A percentile compares a stretch with the other conserved stretches of the same genome.
phyloP scores from a whole-genome alignment of 2,797 vertebrate genomes.

The Phoeniculus purpureus region DNA sequence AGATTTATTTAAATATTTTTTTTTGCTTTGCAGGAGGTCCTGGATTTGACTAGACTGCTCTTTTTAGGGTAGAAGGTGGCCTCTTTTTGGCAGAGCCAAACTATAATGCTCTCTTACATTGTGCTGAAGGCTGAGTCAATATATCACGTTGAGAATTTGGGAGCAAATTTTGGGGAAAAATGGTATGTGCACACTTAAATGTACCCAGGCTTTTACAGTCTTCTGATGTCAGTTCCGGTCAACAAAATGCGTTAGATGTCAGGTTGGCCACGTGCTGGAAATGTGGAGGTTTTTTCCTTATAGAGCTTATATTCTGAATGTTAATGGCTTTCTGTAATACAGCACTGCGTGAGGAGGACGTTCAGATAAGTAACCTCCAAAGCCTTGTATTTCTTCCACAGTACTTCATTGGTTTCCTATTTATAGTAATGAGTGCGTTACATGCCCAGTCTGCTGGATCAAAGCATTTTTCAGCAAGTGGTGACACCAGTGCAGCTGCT shows the following conservation, averaged over 20 bases:
- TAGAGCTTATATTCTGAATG: not conserved
- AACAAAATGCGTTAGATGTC: not conserved
- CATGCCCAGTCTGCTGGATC: not conserved
- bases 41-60: not conserved
- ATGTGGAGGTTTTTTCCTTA: not conserved
- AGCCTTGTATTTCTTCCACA: conserved; percentile 7
- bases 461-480: not conserved
- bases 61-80: not conserved
- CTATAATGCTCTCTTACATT: not conserved
- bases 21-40: not conserved
- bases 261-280: not conserved
- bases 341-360: not conserved
- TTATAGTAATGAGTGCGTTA: not conserved
- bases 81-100: not conserved
- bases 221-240: not conserved
- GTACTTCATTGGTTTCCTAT: conserved; percentile 16
- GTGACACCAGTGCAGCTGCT: not conserved
- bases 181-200: not conserved
- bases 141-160: not conserved
- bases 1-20: not conserved
- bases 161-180: rapidly evolving
- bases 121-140: not conserved
- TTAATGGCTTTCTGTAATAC: not conserved
- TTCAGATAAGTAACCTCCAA: not conserved
- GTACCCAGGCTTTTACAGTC: not conserved